Conservation (phyloP, 2,797 vertebrate species). For the Enteromius paludinosus region DNA sequence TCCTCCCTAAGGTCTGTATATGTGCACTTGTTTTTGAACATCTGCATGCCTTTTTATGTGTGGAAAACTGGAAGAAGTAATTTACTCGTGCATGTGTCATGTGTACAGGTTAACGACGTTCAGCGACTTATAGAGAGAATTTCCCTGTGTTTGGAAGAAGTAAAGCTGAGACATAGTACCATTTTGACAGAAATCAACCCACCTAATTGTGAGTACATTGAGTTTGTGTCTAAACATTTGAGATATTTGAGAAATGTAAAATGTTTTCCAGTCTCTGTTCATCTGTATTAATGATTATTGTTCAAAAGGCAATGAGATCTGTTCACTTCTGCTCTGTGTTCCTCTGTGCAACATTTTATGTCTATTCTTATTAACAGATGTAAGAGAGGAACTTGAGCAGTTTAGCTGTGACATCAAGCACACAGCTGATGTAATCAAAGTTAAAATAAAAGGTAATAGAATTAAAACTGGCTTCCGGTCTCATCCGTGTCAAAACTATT, state of each 20-base stretch:
- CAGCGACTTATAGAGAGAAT: constrained; percentile 80
- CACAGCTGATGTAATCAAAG: constrained; percentile 61
- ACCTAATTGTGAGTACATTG: constrained; percentile 79
- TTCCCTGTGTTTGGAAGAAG: constrained; percentile 80
- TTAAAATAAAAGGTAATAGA: constrained; percentile 68
- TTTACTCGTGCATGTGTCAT: neutral
- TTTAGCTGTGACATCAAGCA: constrained; percentile 70
- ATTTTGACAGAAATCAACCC: constrained; percentile 84
- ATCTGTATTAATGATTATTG: neutral
- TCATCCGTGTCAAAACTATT: too few relatives aligned
- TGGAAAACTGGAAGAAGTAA: neutral
- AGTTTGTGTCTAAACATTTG: neutral
- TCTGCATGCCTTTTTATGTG: neutral
- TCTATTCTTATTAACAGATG: constrained; percentile 51
- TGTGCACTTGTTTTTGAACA: neutral
- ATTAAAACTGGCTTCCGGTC: neutral
- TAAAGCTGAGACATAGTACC: constrained; percentile 82
- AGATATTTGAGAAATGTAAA: neutral
- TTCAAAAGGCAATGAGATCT: neutral
- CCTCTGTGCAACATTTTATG: neutral
- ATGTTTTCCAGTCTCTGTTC: neutral
- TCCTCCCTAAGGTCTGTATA: constrained; percentile 34
- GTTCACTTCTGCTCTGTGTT: neutral
- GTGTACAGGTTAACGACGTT: constrained; percentile 84
- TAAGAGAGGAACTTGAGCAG: constrained; percentile 68